Conservation (phyloP, 37 sponge, comb jelly and placozoan genomes). For the Halisarca cf. caerulea region DNA sequence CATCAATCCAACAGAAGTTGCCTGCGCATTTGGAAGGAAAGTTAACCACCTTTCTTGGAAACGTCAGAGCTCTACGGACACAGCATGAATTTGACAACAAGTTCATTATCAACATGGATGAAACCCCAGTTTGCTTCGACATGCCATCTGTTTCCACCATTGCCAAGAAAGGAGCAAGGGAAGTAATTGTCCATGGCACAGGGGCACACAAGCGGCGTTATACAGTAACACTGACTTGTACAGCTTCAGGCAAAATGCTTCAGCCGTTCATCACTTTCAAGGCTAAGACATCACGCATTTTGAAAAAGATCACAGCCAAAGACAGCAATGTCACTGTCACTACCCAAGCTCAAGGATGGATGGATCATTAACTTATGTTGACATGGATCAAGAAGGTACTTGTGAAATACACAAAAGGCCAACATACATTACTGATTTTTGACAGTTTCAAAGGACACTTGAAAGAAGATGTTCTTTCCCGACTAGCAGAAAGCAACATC, state of each 20-base stretch:
- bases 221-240: neutral
- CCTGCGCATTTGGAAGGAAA: no score
- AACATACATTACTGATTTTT: no score
- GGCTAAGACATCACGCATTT: neutral
- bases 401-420: neutral
- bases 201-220: neutral
- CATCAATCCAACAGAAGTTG: no score
- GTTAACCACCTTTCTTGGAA: no score
- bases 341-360: neutral
- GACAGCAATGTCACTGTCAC: neutral
- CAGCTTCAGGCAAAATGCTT: neutral
- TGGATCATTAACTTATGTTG: neutral
- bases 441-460: no score
- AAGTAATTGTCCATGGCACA: neutral
- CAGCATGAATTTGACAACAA: no score
- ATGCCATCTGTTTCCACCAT: neutral
- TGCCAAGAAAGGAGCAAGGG: neutral
- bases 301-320: neutral
- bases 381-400: conserved; percentile 3
- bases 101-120: no score
- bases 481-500: no score
- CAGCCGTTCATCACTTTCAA: neutral
- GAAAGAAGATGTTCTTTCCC: no score
- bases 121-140: no score
- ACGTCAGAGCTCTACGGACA: neutral